A percentile compares a stretch with the other conserved stretches of the same genome.
These are phyloP conservation scores for Digitonthophagus gazella DNA, from an alignment of 2,888 invertebrate species.

Conservation along the genomic window DNA sequence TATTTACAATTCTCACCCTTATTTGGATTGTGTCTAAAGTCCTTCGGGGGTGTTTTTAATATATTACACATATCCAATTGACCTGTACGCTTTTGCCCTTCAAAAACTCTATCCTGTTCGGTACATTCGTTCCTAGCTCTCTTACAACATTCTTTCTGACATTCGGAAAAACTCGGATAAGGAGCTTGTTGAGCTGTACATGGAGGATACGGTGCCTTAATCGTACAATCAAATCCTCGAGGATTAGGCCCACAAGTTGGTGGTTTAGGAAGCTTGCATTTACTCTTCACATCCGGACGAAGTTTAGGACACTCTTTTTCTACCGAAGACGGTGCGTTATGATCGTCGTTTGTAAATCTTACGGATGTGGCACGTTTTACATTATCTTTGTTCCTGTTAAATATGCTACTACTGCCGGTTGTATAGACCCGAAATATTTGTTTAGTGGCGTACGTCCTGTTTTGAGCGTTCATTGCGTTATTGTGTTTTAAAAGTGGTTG, in stretches of 20 bases:
- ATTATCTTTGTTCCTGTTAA: background rate
- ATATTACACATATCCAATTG: background rate
- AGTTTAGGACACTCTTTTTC: background rate
- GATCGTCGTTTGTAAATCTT: background rate
- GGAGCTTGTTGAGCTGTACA: constrained; percentile 30
- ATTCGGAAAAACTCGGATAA: constrained; percentile 32
- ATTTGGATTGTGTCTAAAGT: background rate
- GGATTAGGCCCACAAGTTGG: background rate
- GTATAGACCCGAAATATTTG: background rate
- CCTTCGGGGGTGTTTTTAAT: background rate
- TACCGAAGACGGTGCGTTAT: no score
- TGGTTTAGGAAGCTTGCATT: background rate
- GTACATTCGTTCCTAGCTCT: constrained; percentile 27
- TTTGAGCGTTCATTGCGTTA: background rate
- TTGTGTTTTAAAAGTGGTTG: background rate
- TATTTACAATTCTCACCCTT: no score
- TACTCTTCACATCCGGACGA: no score
- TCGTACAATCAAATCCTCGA: background rate
- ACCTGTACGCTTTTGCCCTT: background rate
- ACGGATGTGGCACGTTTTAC: background rate
- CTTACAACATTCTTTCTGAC: constrained; percentile 29
- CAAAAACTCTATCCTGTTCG: constrained; percentile 17
- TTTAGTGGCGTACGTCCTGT: background rate
- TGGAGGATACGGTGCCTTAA: background rate
- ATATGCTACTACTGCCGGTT: background rate